Evolutionary conservation across 2,113 vertebrate genomes (phyloP), one percentile per base, ranked within the genome.

Genomic region (Pteruthius melanotis): DNA sequence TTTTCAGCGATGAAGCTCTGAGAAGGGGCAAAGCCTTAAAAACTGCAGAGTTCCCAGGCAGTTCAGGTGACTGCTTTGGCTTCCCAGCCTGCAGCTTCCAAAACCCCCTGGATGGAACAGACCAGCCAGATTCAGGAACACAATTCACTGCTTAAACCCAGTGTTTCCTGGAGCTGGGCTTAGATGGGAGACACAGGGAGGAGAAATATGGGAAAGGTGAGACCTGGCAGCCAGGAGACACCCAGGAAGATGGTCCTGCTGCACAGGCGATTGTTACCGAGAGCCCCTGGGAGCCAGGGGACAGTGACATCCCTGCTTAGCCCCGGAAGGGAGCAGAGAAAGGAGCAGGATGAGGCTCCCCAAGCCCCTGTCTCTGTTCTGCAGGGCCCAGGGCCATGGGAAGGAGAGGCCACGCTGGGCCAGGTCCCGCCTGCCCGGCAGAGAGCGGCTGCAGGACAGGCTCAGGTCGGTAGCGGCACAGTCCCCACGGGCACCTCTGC

Each of bases 261-360:
- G 11, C 40, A 3, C 7, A 2, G 6, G 33, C 11, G 44, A 17
- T 9, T 6, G n/a, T 39, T 61, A 21, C 47, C 0, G 0, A 40
- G 2, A 33, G 35, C 4, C 45, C 31, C n/a, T 27, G 37, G 27
- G 15, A 35, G 28, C 11, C 75, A 33, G 37, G 31, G 52, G 28
- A 56, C 54, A 49, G 83, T 8, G 33, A 33, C 19, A 8, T 11
- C 31, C 56, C 15, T 23, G 53, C n/a, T 49, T 13, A 23, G 42
- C n/a, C 33, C 53, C 39, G 28, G 21, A 35, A 45, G 28, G 5
- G 4, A 84, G 8, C 9, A 63, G 83, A 28, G 27, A 15, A 24
- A 49, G 64, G 40, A 69, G 45, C 9, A 56, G 33, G 28, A 39
- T 0, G 2, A 72, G 42, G 74, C 5, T 31, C 37, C 22, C 13